These are phyloP conservation scores for Yponomeuta plumbellus DNA, from an alignment of 2,888 invertebrate genomes.

Conservation along the genomic window DNA sequence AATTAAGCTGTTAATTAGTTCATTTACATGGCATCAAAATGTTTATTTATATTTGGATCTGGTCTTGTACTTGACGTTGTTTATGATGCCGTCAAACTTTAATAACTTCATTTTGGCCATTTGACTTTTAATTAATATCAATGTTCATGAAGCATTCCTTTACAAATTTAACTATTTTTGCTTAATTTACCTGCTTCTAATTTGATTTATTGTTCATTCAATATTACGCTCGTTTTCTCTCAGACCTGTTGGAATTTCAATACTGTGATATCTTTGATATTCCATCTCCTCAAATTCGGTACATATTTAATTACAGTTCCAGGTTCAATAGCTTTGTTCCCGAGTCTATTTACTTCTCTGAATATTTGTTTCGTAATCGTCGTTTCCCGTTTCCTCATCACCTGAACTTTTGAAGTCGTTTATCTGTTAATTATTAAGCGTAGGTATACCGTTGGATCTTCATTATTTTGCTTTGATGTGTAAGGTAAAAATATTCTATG, in stretches of 20 bases:
- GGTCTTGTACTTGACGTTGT: background rate
- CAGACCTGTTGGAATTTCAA: background rate
- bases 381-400: background rate
- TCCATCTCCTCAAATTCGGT: background rate
- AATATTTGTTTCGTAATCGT: background rate
- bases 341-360: background rate
- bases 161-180: background rate
- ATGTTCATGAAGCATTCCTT: background rate
- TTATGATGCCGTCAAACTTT: background rate
- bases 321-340: background rate
- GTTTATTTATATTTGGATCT: background rate
- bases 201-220: background rate
- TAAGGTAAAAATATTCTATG: too few species aligned
- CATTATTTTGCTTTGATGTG: too few species aligned
- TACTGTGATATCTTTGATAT: background rate
- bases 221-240: background rate
- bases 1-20: constrained; percentile 4
- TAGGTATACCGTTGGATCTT: too few species aligned
- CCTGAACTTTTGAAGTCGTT: background rate
- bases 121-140: background rate
- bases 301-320: background rate
- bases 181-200: background rate
- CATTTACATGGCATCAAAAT: constrained; percentile 3
- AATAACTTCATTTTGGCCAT: background rate
- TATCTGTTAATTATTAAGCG: too few species aligned